Evolutionary conservation across 2,113 vertebrate species (phyloP), one percentile per base, ranked within the genome.

Genomic region (Plectropomus leopardus): DNA sequence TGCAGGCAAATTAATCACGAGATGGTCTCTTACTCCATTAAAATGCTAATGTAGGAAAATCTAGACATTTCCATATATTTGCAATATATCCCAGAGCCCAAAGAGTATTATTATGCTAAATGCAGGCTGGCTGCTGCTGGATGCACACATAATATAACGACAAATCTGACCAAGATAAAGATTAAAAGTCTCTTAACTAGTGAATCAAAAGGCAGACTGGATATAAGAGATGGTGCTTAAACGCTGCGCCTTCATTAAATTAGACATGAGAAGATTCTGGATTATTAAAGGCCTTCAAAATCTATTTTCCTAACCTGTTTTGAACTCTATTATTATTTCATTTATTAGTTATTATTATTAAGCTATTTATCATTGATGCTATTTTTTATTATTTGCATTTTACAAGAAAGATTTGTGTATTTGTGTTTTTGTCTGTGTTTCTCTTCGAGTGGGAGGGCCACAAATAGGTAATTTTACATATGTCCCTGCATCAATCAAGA

Each of bases 41-140:
- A 95, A 93, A 95, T 95, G 94, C 92, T 93, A 95, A 95, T 95
- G 89, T 83, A 80, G 84, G 76, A 86, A 91, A 92, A 94, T 87
- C 55, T 76, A 85, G 86, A 89, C 84, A 89, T 92, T 86, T 90
- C 75, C 88, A 85, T 85, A 72, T 90, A 92, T 91, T 91, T 90
- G 86, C 86, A 79, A 82, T 72, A 85, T 59, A 88, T 92, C 88
- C 81, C 84, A 81, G 58, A 85, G 78, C 86, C 83, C 67, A 66
- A 47, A 77, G 80, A 89, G 48, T 80, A 83, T 86, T 84, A 84
- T 91, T 78, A 87, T 76, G 82, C 84, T 87, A 87, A 82, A 78
- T 84, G 68, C 54, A 59, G 71, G 36, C 69, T 77, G 70, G 42
- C 8, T 60, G 67, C 72, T 87, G 65, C 60, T n/a, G n/a, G n/a